Percentiles rank a stretch among this genome's conserved stretches.
These are phyloP conservation scores for Osmoderma eremita DNA, from an alignment of 2,888 invertebrate genomes.

Conservation along the genomic window DNA sequence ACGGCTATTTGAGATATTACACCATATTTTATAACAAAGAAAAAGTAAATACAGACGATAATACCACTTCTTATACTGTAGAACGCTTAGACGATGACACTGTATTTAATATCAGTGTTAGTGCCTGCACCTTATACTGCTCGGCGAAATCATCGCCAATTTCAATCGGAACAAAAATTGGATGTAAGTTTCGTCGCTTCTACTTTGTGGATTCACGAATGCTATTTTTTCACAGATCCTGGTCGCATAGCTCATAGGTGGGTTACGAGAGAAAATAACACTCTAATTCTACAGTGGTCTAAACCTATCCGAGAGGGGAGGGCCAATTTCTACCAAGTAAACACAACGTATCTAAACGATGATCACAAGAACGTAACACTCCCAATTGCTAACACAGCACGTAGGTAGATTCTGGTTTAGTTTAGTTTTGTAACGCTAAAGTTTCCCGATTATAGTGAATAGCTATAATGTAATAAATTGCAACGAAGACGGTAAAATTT, in stretches of 20 bases:
- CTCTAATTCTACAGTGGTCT: neutral
- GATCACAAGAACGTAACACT: neutral
- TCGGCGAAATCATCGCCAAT: neutral
- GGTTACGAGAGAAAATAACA: neutral
- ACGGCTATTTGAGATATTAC: constrained; percentile 19
- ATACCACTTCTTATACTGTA: neutral
- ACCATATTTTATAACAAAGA: neutral
- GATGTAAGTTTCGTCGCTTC: constrained; percentile 14
- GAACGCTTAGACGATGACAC: neutral
- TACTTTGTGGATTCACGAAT: neutral
- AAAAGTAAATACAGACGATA: neutral
- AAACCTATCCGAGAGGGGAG: neutral
- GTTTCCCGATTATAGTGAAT: neutral
- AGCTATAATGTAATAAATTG: constrained; percentile 45
- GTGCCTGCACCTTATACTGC: constrained; percentile 10
- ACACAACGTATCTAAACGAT: neutral
- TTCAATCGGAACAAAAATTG: neutral
- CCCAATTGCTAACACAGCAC: neutral
- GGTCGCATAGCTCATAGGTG: neutral
- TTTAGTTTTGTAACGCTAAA: neutral
- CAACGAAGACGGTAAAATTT: constrained; percentile 50
- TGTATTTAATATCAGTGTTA: constrained; percentile 3
- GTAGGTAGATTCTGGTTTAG: neutral
- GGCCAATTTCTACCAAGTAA: neutral
- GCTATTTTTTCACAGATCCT: neutral